These are phyloP conservation scores for Emydocephalus ijimae DNA, from an alignment of 2,113 vertebrate genomes.

Conservation along the genomic window DNA sequence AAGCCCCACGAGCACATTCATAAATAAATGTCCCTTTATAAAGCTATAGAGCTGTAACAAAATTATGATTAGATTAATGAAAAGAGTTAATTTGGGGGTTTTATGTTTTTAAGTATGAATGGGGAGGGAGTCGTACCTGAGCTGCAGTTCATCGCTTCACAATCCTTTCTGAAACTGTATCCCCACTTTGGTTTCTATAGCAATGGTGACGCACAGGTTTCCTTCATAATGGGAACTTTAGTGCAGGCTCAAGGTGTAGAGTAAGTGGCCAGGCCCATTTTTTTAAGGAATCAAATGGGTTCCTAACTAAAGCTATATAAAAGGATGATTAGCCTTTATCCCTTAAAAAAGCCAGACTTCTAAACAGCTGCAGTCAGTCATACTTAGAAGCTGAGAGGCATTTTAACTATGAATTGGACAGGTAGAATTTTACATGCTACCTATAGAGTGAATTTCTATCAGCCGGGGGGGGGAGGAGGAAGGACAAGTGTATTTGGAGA, in stretches of 20 bases:
- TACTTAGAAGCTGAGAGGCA: not conserved
- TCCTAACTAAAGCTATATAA: not conserved
- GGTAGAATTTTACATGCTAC: not conserved
- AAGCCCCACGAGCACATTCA: not conserved
- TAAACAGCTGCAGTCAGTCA: not conserved
- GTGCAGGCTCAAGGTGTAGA: not conserved
- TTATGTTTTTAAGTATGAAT: not conserved
- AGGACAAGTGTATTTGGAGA: not conserved
- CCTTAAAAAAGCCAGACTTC: not conserved
- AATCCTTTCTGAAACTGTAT: constrained; percentile 66
- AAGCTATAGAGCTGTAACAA: not conserved
- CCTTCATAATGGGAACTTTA: constrained; percentile 10
- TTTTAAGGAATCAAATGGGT: not conserved
- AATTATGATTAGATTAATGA: not conserved
- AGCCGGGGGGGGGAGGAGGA: no score
- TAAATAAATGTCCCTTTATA: constrained; percentile 7
- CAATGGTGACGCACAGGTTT: constrained; percentile 51
- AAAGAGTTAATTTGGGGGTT: no score
- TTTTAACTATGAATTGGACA: not conserved
- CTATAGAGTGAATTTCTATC: not conserved
- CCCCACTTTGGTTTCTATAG: constrained; percentile 66
- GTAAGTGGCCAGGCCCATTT: not conserved
- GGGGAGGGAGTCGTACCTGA: not conserved
- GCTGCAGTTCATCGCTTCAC: constrained; percentile 30
- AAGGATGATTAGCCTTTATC: not conserved